These are phyloP conservation scores for Gymnopithys bicolor DNA, from an alignment of 2,797 vertebrate genomes.

Conservation along the genomic window DNA sequence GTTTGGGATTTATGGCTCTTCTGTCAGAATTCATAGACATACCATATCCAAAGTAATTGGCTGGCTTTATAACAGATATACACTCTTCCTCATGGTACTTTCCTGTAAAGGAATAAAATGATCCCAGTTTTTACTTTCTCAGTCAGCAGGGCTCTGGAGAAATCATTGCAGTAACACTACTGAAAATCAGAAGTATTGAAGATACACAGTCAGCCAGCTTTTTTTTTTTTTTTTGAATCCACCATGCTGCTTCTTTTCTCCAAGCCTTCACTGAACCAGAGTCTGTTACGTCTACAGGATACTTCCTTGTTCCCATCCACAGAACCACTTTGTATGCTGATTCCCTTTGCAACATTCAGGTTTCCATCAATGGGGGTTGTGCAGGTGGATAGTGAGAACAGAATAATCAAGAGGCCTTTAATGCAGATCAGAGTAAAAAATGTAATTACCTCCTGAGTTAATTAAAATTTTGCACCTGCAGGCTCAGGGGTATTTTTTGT, in stretches of 20 bases:
- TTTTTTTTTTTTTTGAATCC: not conserved
- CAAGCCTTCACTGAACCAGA: not conserved
- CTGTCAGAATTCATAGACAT: accelerated
- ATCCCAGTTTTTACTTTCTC: not conserved
- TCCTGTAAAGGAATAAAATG: not conserved
- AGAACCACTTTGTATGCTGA: not conserved
- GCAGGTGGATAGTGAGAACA: not conserved
- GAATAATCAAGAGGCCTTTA: not conserved
- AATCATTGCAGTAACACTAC: not conserved
- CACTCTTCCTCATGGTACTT: not conserved
- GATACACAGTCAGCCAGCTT: not conserved
- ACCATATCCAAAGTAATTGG: not conserved
- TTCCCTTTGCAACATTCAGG: not conserved
- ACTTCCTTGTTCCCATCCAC: not conserved
- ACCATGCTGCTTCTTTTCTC: not conserved
- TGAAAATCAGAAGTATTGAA: not conserved
- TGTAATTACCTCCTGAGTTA: slow-evolving; percentile 14
- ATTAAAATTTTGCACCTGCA: slow-evolving; percentile 50
- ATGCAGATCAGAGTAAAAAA: slow-evolving; percentile 6
- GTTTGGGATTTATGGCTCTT: not conserved
- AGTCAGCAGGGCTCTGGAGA: not conserved
- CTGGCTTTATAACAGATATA: not conserved
- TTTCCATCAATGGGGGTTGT: not conserved
- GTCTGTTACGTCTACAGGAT: not conserved
- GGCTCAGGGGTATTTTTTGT: not conserved